These are phyloP conservation scores for Chascanopsetta lugubris DNA, from an alignment of 2,113 vertebrate genomes.

Conservation along the genomic window DNA sequence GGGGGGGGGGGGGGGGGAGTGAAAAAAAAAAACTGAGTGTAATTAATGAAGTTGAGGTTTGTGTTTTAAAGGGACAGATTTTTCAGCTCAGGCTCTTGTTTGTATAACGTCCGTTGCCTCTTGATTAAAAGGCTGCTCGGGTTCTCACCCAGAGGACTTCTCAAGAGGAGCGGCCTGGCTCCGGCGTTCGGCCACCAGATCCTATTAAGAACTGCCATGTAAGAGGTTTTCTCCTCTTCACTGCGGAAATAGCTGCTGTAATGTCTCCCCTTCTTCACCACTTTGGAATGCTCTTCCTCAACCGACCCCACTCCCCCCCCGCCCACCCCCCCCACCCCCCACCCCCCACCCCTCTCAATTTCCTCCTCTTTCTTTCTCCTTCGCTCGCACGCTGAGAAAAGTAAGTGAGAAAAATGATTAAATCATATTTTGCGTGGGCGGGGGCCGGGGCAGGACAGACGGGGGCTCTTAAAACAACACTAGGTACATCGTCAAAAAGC, in stretches of 20 bases:
- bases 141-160: constrained; percentile 70
- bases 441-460: constrained; percentile 51
- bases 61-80: constrained; percentile 41
- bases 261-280: constrained; percentile 77
- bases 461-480: constrained; percentile 82
- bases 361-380: constrained; percentile 36
- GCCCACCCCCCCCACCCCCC: constrained; percentile 30
- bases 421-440: constrained; percentile 68
- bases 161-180: constrained; percentile 68
- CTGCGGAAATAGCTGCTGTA: constrained; percentile 72
- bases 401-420: constrained; percentile 86
- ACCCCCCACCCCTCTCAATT: constrained; percentile 40
- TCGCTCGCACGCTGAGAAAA: constrained; percentile 81
- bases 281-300: constrained; percentile 77
- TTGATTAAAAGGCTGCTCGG: constrained; percentile 69
- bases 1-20: no score
- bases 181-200: constrained; percentile 56
- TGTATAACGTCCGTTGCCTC: constrained; percentile 58
- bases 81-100: constrained; percentile 56
- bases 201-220: constrained; percentile 71
- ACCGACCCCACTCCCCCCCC: no score
- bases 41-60: constrained; percentile 35
- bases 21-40: constrained; percentile 8
- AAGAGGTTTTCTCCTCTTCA: constrained; percentile 67
- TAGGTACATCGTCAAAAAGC: constrained; percentile 82